Percentiles rank a stretch among this genome's conserved stretches.
These are phyloP conservation scores for Dusona sp. DNA, from an alignment of 2,888 invertebrate species.

Conservation along the genomic window DNA sequence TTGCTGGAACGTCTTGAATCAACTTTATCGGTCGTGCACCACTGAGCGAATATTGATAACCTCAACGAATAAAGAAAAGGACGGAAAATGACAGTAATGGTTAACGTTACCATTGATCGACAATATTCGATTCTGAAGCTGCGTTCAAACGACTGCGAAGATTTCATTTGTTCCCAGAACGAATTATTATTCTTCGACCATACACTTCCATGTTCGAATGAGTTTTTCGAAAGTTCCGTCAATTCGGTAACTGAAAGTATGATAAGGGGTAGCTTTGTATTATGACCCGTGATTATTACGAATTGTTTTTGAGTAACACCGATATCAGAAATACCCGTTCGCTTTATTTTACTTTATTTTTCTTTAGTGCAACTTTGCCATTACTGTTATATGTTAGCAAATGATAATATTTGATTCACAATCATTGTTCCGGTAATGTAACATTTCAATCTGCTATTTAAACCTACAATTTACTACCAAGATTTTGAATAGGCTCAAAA, in stretches of 20 bases:
- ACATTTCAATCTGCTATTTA: too few species aligned
- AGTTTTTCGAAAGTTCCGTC: conserved; percentile 16
- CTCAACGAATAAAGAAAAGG: neutral
- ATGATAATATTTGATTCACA: neutral
- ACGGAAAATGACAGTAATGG: neutral
- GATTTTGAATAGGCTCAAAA: too few species aligned
- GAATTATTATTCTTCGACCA: neutral
- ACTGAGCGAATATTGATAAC: neutral
- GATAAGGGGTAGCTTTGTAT: neutral
- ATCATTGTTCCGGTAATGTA: too few species aligned
- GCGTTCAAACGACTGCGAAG: neutral
- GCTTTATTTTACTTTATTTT: neutral
- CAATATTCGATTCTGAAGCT: conserved; percentile 9
- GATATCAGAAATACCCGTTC: neutral
- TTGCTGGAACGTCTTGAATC: neutral
- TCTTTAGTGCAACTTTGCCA: neutral
- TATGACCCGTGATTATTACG: neutral
- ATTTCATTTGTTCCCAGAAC: neutral
- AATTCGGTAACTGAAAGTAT: conserved; percentile 7
- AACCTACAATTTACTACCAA: too few species aligned
- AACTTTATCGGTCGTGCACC: neutral
- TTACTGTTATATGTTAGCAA: neutral
- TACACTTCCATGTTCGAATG: neutral
- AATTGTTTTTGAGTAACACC: neutral
- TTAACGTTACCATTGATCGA: conserved; percentile 24